phyloP scores from a whole-genome alignment of 2,113 vertebrate genomes.

The Phylloscopus trochilus region DNA sequence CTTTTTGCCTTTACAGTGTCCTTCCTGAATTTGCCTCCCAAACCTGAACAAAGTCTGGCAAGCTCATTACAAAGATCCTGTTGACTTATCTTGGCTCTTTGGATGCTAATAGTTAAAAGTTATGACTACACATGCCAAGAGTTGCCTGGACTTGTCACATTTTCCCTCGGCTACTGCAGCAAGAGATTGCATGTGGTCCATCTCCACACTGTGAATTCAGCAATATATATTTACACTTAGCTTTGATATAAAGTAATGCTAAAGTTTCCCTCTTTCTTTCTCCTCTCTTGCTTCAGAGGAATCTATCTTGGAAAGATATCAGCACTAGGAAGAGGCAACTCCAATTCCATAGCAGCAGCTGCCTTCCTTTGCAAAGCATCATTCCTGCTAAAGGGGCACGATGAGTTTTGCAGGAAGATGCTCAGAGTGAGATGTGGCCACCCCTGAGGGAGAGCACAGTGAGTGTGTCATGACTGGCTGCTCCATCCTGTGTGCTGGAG shows the following conservation, averaged over 20 bases:
- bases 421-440: background rate
- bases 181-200: background rate
- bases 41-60: background rate
- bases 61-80: background rate
- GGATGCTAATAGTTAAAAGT: background rate
- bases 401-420: background rate
- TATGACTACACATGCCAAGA: background rate
- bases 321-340: conserved; percentile 6
- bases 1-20: background rate
- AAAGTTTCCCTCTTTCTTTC: background rate
- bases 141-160: background rate
- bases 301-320: background rate
- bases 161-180: background rate
- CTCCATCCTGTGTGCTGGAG: background rate
- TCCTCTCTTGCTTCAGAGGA: conserved; percentile 13
- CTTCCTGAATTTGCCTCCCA: background rate
- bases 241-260: background rate
- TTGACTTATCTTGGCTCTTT: background rate
- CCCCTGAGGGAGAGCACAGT: background rate
- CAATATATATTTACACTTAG: background rate
- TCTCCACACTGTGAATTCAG: background rate
- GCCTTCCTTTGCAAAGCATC: conserved; percentile 1
- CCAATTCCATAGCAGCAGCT: background rate
- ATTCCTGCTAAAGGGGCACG: background rate
- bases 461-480: background rate